Percentiles rank a stretch among this genome's conserved stretches.
Evolutionary conservation across 2,797 vertebrate genomes (phyloP).

Genomic region (Enteromius trimaculatus): DNA sequence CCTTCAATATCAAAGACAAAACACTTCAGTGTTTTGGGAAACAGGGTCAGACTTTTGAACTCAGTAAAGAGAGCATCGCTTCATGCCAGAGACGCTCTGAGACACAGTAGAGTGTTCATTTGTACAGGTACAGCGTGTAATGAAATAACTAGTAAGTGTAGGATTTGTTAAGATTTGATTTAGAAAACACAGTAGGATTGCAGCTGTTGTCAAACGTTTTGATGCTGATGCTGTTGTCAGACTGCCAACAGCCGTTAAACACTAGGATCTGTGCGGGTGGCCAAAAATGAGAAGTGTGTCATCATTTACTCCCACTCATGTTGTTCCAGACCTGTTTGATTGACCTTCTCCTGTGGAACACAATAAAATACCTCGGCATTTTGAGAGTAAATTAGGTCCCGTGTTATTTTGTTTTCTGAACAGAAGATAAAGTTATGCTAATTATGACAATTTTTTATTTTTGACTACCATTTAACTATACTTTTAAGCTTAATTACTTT

Average conservation of each 20-base stretch:
- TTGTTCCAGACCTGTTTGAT: neutral
- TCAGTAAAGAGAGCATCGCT: conserved; percentile 65
- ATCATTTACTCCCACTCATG: neutral
- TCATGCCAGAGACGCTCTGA: conserved; percentile 23
- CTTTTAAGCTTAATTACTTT: neutral
- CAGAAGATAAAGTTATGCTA: neutral
- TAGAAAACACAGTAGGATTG: neutral
- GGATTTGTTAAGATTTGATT: neutral
- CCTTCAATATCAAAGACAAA: conserved; percentile 47
- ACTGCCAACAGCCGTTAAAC: neutral
- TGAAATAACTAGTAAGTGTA: neutral
- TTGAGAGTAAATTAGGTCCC: neutral
- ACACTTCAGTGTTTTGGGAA: conserved; percentile 54
- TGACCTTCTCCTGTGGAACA: neutral
- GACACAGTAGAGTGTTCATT: conserved; percentile 14
- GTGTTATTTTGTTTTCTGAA: neutral
- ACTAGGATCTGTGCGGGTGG: neutral
- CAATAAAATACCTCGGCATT: neutral
- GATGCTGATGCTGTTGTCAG: neutral
- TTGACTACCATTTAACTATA: neutral
- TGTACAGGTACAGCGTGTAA: neutral
- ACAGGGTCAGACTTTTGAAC: conserved; percentile 50
- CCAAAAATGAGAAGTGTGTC: neutral
- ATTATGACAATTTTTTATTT: neutral
- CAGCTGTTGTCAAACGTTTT: neutral